Percentiles rank a stretch among this genome's conserved stretches.
These are phyloP conservation scores for Podilymbus podiceps DNA, from an alignment of 2,113 vertebrate species.

Conservation along the genomic window DNA sequence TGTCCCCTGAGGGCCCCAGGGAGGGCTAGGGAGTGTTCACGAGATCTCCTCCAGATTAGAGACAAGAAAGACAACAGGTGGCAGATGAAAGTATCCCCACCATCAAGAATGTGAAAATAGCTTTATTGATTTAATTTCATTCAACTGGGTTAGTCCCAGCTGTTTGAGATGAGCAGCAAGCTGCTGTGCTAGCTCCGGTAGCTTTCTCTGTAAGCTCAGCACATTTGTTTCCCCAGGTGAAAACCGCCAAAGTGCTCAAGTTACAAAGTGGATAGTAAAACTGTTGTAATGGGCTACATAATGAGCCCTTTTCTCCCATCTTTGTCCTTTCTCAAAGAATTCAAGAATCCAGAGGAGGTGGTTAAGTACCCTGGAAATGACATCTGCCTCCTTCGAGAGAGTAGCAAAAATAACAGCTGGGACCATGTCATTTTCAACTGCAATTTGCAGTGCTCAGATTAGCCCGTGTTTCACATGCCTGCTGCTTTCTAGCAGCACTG, in stretches of 20 bases:
- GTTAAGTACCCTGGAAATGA: neutral
- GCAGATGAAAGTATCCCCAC: neutral
- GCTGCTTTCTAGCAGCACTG: slow-evolving; percentile 10
- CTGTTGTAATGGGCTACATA: neutral
- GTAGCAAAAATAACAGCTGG: slow-evolving; percentile 21
- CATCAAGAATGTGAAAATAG: neutral
- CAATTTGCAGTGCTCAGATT: neutral
- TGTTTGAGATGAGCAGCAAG: neutral
- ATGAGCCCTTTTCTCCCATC: neutral
- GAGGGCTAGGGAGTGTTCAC: neutral
- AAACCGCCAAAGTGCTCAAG: neutral
- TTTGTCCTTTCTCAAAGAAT: neutral
- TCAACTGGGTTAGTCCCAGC: neutral
- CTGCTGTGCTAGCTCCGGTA: neutral
- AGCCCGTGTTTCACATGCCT: slow-evolving; percentile 4
- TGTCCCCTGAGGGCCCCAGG: neutral
- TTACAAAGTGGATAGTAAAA: neutral
- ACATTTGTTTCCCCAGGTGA: neutral
- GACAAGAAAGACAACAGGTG: neutral
- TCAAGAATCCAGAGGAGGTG: neutral
- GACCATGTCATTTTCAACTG: neutral
- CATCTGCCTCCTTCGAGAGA: neutral
- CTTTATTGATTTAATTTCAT: neutral
- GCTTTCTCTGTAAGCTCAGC: neutral
- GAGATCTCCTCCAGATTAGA: neutral